phyloP scores from a whole-genome alignment of 2,113 vertebrate genomes.

The Gallinago undulata region DNA sequence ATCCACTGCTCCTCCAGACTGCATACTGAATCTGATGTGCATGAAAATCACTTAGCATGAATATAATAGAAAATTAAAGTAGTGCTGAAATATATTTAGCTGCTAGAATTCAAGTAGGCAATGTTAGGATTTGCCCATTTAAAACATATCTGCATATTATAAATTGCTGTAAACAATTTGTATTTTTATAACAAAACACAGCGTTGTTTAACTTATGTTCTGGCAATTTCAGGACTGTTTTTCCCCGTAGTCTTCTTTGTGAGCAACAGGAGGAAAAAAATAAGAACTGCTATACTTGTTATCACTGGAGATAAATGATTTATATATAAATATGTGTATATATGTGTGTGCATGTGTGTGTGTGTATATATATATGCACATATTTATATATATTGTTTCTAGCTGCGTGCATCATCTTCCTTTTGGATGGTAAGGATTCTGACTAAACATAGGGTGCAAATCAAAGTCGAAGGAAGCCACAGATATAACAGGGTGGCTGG shows the following conservation, averaged over 20 bases:
- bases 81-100: conserved; percentile 18
- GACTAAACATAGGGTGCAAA: neutral
- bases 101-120: conserved; percentile 48
- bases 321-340: neutral
- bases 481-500: neutral
- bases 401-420: neutral
- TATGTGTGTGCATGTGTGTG: neutral
- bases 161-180: conserved; percentile 49
- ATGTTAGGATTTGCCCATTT: conserved; percentile 44
- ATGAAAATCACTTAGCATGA: conserved; percentile 63
- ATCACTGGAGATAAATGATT: neutral
- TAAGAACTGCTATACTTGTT: neutral
- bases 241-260: conserved; percentile 16
- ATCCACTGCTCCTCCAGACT: conserved; percentile 8
- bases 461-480: neutral
- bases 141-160: conserved; percentile 3
- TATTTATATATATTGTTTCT: neutral
- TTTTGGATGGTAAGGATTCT: neutral
- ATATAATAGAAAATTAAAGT: conserved; percentile 65
- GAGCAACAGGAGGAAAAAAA: conserved; percentile 5
- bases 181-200: conserved; percentile 53
- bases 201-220: conserved; percentile 29
- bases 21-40: conserved; percentile 33
- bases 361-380: neutral
- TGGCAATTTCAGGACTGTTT: conserved; percentile 45